Evolutionary conservation across 1,140 invertebrate species (phyloP).

Genomic region (Catajapyx aquilonaris): DNA sequence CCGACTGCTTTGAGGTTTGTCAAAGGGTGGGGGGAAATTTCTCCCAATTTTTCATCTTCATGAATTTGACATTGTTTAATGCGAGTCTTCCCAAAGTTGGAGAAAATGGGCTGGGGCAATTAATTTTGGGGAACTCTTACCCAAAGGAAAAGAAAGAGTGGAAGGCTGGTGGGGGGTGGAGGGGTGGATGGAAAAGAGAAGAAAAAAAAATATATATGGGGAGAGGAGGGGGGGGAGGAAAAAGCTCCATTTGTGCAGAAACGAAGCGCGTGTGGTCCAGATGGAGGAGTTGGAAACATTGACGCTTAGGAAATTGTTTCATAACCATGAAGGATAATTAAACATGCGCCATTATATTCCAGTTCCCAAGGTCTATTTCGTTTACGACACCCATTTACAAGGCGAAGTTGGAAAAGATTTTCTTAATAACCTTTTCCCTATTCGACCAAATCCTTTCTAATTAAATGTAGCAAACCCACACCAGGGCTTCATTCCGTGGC

Average conservation of each 20-base stretch:
- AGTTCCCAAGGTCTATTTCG: not conserved
- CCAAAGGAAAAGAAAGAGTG: too few species aligned
- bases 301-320: conserved; percentile 3
- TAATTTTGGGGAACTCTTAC: not conserved
- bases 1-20: too few species aligned
- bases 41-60: too few species aligned
- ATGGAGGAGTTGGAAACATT: too few species aligned
- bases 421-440: conserved; percentile 1
- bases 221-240: too few species aligned
- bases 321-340: conserved; percentile 4
- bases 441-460: conserved; percentile 6
- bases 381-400: conserved; percentile 5
- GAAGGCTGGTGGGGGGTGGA: too few species aligned
- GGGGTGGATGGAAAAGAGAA: too few species aligned
- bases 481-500: not conserved
- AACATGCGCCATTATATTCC: conserved; percentile 1
- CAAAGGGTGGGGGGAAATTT: too few species aligned
- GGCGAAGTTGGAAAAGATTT: conserved; percentile 4
- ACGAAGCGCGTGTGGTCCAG: too few species aligned
- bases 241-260: too few species aligned
- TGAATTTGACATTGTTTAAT: not conserved
- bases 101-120: not conserved
- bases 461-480: conserved; percentile 2
- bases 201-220: too few species aligned
- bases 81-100: not conserved